Conservation (phyloP, 2,113 vertebrate species). For the Solea solea region DNA sequence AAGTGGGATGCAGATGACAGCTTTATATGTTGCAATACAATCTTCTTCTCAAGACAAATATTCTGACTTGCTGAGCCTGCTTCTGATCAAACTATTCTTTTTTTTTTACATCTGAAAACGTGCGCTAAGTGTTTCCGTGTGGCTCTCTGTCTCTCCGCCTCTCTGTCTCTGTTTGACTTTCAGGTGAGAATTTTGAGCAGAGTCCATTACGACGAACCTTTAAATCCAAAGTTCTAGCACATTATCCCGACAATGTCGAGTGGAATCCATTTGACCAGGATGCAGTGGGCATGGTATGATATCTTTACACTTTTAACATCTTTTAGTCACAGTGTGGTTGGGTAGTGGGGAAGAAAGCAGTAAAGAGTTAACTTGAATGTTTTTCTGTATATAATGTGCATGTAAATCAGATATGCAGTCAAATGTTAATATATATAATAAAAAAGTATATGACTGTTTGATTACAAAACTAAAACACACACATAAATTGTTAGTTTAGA, state of each 20-base stretch:
- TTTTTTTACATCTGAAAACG: slow-evolving; percentile 12
- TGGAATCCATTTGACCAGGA: slow-evolving; percentile 99
- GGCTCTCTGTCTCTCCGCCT: slow-evolving; percentile 31
- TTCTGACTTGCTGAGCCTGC: slow-evolving; percentile 64
- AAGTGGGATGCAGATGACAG: slow-evolving; percentile 64
- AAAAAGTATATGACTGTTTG: not conserved
- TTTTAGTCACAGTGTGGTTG: not conserved
- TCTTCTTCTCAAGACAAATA: slow-evolving; percentile 60
- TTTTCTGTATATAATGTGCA: not conserved
- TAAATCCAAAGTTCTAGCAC: slow-evolving; percentile 98
- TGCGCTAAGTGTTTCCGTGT: slow-evolving; percentile 39
- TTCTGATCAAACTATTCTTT: slow-evolving; percentile 48
- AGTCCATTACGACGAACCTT: slow-evolving; percentile 97
- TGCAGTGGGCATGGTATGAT: slow-evolving; percentile 96
- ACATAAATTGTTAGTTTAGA: too few species aligned
- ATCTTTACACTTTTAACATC: not conserved
- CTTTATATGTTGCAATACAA: slow-evolving; percentile 76
- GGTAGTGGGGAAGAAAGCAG: not conserved
- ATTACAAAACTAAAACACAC: not conserved
- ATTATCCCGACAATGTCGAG: slow-evolving; percentile 97
- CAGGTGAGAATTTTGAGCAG: slow-evolving; percentile 99
- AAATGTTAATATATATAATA: too few species aligned
- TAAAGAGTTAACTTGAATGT: not conserved
- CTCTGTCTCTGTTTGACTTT: slow-evolving; percentile 51
- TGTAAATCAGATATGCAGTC: too few species aligned